Evolutionary conservation across 2,888 invertebrate species (phyloP), one percentile per base, ranked within the genome.

Genomic region (Cynaeus angustus): DNA sequence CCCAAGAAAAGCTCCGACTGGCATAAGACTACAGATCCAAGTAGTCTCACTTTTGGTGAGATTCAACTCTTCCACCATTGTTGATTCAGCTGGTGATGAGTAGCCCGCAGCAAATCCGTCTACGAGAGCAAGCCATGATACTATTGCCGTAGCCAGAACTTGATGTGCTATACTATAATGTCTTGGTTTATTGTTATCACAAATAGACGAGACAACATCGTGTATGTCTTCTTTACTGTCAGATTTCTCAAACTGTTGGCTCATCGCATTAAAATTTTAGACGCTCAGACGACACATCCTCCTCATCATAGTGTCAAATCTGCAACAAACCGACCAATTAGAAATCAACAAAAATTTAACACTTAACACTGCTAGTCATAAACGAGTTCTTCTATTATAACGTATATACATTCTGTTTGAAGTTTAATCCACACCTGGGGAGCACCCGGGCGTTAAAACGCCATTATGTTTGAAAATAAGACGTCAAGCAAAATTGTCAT

Each of bases 1-100:
- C 13, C 97, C 97, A 3, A 91, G 84, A 10, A 96, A 85, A 13
- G 96, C 97, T 65, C 94, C 93, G 72, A 97, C 84, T 0, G 97
- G 96, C 92, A 97, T 93, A 8, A 96, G 86, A 77, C 95, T 94
- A 52, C 94, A 94, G 59, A 96, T 91, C 96, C 96, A 96, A 64
- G 94, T 93, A 85, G 93, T 93, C 88, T 91, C 88, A 84, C 89
- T 88, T 48, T 85, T 80, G 37, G 88, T 88, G n/a, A 92, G 88
- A 13, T 81, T 77, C 67, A 93, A 86, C n/a, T 89, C 88, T 69
- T 77, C 75, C 53, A 85, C 85, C 91, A 96, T 92, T 16, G 92
- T 92, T 7, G 88, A 88, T 41, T 94, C 86, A 12, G 95, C 95
- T 37, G 96, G 95, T 0, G 96, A 94, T 1, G 96, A 94, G 82